Evolutionary conservation across 2,888 invertebrate species (phyloP), one percentile per base, ranked within the genome.

Genomic region (Pterostichus madidus): DNA sequence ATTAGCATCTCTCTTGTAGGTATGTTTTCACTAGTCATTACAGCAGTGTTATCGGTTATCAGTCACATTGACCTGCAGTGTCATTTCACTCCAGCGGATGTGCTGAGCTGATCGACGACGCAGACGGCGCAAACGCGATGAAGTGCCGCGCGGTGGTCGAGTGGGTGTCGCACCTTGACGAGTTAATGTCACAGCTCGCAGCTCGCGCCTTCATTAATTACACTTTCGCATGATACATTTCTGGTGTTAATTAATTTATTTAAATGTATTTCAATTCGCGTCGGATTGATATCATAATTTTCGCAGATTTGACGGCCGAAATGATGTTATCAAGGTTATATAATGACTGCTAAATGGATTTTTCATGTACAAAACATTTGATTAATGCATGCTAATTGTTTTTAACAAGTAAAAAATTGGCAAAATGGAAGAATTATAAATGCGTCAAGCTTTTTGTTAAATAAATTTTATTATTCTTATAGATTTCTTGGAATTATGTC

Each of bases 231-330:
- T 82, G 76, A 76, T 76, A 59, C 15, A 82, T 32, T 53, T 46
- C 39, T 80, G 56, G 79, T 24, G 76, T 49, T 83, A 83, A 83
- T 83, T 83, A 83, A 83, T 83, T 83, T 77, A 83, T 83, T 83
- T 83, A 83, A 83, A 83, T 83, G 68, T 82, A 52, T 83, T 77
- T 83, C 61, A 49, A 31, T 46, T 83, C 56, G 59, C 61, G 39
- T 46, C 24, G 13, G 32, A 32, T 46, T 83, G 82, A 83, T 83
- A 83, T 83, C 49, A 83, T 83, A 83, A 83, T 83, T 83, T 76
- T 83, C 76, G 61, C 64, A 77, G 44, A 83, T 83, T 83, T 83
- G 82, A 83, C 82, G 32, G 35, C 32, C 61, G 49, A 75, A 83
- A 77, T 83, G 82, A 83, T 83, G 61, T 76, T 83, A 83, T 83